phyloP scores from a whole-genome alignment of 1,140 invertebrate species.

The Temnothorax nylanderi region DNA sequence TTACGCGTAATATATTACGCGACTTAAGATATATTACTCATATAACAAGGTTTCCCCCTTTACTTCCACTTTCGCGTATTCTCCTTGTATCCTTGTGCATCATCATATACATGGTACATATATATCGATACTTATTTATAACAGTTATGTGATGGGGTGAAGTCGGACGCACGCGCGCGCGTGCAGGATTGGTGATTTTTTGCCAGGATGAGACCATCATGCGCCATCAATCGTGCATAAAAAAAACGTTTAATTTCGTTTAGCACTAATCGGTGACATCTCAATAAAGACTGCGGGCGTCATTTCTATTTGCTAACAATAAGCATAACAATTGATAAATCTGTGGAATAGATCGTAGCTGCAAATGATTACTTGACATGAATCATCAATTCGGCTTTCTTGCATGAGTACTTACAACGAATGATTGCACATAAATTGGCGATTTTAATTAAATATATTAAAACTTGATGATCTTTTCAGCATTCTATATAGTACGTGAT shows the following conservation, averaged over 20 bases:
- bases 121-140: conserved; percentile 61
- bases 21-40: no score
- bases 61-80: conserved; percentile 24
- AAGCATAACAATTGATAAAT: conserved; percentile 47
- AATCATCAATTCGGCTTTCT: not conserved
- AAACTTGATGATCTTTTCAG: not conserved
- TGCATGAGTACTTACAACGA: not conserved
- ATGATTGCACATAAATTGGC: not conserved
- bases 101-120: not conserved
- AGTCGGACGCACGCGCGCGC: not conserved
- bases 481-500: not conserved
- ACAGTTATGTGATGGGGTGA: conserved; percentile 31
- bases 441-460: not conserved
- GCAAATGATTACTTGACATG: not conserved
- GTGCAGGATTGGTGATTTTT: conserved; percentile 29
- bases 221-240: conserved; percentile 8
- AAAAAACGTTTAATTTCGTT: conserved; percentile 43
- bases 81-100: not conserved
- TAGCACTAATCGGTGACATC: conserved; percentile 55
- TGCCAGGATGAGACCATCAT: conserved; percentile 46
- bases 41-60: not conserved
- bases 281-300: conserved; percentile 58
- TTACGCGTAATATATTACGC: no score
- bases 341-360: not conserved
- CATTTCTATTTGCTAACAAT: not conserved